Evolutionary conservation across 2,797 vertebrate species (phyloP), one percentile per base, ranked within the genome.

Genomic region (Vireo griseus): DNA sequence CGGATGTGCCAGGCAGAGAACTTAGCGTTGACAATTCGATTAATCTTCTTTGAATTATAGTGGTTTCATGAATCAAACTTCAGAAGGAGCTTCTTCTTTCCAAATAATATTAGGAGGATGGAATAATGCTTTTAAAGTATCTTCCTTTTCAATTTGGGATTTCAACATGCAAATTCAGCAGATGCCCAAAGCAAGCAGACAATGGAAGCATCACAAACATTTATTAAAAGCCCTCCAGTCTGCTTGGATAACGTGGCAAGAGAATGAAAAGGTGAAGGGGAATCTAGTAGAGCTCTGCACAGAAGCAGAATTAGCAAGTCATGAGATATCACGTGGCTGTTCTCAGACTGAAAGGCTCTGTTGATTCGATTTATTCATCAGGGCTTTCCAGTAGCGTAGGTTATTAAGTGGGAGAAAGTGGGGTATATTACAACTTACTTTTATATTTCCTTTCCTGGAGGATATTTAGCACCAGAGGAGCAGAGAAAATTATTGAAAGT

Each of bases 261-360:
- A 94, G 89, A 96, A 94, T 83, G 83, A 93, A 90, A 88, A 97
- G 94, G 90, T 96, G 80, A 95, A 92, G 87, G 58, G 92, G 80
- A 86, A 91, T 90, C 83, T 87, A 79, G 86, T 39, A 81, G 85
- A 88, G 85, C 72, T 68, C 57, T 87, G 84, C 66, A 93, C 62
- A 79, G 93, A 95, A 79, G 93, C 87, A 96, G 92, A 96, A 96
- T 96, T 96, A 96, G 93, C 96, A 90, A 97, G 96, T 98, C 98
- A 98, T 97, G 96, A 97, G 97, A 69, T 92, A 97, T 67, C 96
- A 95, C 87, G 74, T 94, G 95, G 95, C 73, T 93, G 73, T 85
- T 88, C 75, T 61, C 69, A 94, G 93, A 94, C 95, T 92, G 94
- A 97, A 95, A 95, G 95, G 80, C 94, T 97, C 90, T 97, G 87